A percentile compares a stretch with the other conserved stretches of the same genome.
Evolutionary conservation across 2,113 vertebrate species (phyloP).

Genomic region (Equus quagga): DNA sequence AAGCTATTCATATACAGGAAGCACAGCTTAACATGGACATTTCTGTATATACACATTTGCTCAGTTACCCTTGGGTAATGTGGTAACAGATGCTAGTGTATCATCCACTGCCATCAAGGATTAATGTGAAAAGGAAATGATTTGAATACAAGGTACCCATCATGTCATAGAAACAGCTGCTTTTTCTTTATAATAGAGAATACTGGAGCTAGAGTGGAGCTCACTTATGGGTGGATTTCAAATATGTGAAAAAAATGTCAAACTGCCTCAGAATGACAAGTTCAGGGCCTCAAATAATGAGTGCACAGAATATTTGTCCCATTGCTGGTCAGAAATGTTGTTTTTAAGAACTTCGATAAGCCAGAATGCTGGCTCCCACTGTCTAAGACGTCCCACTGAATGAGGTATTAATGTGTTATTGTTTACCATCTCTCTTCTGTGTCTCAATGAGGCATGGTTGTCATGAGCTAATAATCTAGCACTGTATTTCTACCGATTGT

Average conservation of each 20-base stretch:
- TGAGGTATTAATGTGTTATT: not conserved
- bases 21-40: conserved; percentile 37
- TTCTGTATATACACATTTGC: conserved; percentile 56
- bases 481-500: not conserved
- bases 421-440: not conserved
- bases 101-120: conserved; percentile 77
- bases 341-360: conserved; percentile 29
- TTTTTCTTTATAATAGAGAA: conserved; percentile 57
- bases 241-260: not conserved
- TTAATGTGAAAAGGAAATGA: conserved; percentile 79
- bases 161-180: conserved; percentile 77
- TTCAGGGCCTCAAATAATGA: not conserved
- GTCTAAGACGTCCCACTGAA: not conserved
- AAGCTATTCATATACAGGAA: conserved; percentile 33
- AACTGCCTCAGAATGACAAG: not conserved
- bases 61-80: conserved; percentile 61
- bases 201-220: conserved; percentile 14
- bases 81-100: conserved; percentile 69
- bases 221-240: conserved; percentile 50
- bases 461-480: not conserved
- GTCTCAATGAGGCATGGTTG: not conserved
- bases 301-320: not conserved
- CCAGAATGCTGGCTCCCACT: not conserved
- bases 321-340: not conserved
- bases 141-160: conserved; percentile 74